phyloP scores from a whole-genome alignment of 2,797 vertebrate genomes.

The Hyperoplus lanceolatus region DNA sequence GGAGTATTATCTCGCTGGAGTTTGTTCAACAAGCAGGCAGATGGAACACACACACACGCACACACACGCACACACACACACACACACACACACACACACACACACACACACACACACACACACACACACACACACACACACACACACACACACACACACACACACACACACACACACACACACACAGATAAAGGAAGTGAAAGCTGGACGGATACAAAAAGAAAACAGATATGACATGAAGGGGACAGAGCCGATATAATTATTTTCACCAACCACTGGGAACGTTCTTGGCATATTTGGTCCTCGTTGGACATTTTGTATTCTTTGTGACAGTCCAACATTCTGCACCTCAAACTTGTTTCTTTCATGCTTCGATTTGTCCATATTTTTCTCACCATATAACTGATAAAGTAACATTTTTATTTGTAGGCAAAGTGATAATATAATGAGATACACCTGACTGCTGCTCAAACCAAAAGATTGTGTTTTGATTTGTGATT shows the following conservation, averaged over 20 bases:
- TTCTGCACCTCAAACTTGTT: not conserved
- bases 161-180: slow-evolving; percentile 15
- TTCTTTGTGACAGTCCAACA: not conserved
- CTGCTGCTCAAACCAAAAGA: not conserved
- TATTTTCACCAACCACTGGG: slow-evolving; percentile 12
- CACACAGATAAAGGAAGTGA: slow-evolving; percentile 27
- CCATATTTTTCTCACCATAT: not conserved
- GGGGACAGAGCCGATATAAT: not conserved
- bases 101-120: slow-evolving; percentile 21
- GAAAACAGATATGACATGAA: slow-evolving; percentile 45
- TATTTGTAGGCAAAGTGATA: not conserved
- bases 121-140: slow-evolving; percentile 28
- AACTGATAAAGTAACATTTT: not conserved
- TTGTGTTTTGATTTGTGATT: not conserved
- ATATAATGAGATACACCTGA: not conserved
- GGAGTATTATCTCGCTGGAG: slow-evolving; percentile 83
- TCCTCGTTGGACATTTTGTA: slow-evolving; percentile 14
- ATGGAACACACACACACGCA: slow-evolving; percentile 57
- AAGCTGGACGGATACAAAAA: slow-evolving; percentile 37
- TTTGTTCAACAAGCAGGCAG: slow-evolving; percentile 73
- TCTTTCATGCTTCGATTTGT: not conserved
- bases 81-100: slow-evolving; percentile 1
- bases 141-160: slow-evolving; percentile 13
- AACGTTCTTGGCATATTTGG: not conserved
- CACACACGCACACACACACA: slow-evolving; percentile 5